Conservation (phyloP, 2,888 invertebrate genomes). For the Drosophila niveifrons region DNA sequence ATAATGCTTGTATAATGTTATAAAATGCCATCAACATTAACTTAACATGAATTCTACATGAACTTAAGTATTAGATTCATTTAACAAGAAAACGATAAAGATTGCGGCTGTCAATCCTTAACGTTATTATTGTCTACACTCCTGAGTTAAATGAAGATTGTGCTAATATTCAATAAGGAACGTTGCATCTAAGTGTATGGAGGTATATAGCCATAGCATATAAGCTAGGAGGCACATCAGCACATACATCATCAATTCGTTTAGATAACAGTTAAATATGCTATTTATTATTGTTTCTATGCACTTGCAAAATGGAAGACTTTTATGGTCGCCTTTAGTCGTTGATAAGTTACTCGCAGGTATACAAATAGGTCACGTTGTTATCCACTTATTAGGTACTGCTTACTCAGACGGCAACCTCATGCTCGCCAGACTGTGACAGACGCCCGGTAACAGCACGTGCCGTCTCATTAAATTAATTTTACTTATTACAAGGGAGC, state of each 20-base stretch:
- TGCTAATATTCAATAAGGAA: conserved; percentile 13
- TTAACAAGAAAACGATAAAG: conserved; percentile 6
- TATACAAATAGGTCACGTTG: conserved; percentile 76
- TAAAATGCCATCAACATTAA: neutral
- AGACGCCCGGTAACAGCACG: conserved; percentile 7
- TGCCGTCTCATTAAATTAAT: conserved; percentile 14
- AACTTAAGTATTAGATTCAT: conserved; percentile 5
- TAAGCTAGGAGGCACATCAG: neutral
- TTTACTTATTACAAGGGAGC: conserved; percentile 30
- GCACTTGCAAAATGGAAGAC: conserved; percentile 70
- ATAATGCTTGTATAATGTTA: conserved; percentile 4
- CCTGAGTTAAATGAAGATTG: conserved; percentile 25
- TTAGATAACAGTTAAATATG: conserved; percentile 5
- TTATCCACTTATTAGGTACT: conserved; percentile 67
- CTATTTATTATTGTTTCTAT: conserved; percentile 22
- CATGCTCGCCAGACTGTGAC: conserved; percentile 3
- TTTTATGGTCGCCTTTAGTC: conserved; percentile 37
- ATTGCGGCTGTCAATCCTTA: conserved; percentile 35
- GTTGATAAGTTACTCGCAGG: conserved; percentile 56
- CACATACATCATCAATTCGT: neutral
- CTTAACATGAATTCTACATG: conserved; percentile 9
- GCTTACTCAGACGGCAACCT: neutral
- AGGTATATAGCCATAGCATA: conserved; percentile 35
- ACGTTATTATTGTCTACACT: conserved; percentile 34
- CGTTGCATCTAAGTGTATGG: neutral